Evolutionary conservation across 2,113 vertebrate genomes (phyloP).

Genomic region (Baryphthengus martii): DNA sequence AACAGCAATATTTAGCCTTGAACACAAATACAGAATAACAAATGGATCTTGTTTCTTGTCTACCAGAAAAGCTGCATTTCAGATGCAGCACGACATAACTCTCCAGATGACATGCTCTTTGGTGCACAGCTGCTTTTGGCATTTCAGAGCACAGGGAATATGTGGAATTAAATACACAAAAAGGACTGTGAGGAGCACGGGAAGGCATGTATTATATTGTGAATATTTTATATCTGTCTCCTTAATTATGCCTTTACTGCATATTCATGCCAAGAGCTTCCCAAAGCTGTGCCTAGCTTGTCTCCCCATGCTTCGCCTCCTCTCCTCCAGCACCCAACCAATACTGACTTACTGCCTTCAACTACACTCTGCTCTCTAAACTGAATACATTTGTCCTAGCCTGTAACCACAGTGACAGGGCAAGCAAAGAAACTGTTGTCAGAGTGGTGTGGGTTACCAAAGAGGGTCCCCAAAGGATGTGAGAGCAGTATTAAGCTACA

Average conservation of each 20-base stretch:
- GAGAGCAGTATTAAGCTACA: accelerated
- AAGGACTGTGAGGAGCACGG: neutral
- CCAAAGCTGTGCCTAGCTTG: neutral
- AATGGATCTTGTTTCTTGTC: neutral
- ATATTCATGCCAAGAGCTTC: neutral
- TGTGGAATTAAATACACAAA: neutral
- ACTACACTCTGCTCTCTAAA: neutral
- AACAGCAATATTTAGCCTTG: neutral
- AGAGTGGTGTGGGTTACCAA: neutral
- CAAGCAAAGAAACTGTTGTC: neutral
- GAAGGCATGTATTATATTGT: neutral
- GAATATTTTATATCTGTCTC: neutral
- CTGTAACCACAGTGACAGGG: neutral
- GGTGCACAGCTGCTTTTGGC: neutral
- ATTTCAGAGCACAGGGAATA: neutral
- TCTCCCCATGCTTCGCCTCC: neutral
- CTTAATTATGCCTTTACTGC: neutral
- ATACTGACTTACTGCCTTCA: neutral
- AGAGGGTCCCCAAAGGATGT: neutral
- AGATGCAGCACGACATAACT: neutral
- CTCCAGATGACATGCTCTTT: neutral
- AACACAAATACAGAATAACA: neutral
- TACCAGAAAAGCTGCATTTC: neutral
- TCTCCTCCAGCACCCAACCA: neutral
- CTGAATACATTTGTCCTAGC: neutral